Evolutionary conservation across 2,888 invertebrate genomes (phyloP).

Genomic region (Meghimatium bilineatum): DNA sequence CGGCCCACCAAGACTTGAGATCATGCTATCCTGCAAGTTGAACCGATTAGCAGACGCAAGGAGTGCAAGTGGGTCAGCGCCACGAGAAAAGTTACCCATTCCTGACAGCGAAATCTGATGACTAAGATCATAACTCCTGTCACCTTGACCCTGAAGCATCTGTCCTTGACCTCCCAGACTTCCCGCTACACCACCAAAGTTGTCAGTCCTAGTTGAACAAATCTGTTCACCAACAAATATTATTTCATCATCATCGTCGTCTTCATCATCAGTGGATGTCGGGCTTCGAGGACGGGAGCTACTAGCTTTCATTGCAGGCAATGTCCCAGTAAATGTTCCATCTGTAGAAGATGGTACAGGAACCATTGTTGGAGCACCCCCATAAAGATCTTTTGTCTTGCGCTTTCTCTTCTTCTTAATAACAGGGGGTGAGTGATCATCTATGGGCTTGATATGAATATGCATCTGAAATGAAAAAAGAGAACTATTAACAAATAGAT

Average conservation of each 20-base stretch:
- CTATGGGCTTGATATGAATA: conserved; percentile 59
- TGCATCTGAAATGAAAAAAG: conserved; percentile 56
- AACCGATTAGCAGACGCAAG: conserved; percentile 47
- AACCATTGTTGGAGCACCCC: conserved; percentile 54
- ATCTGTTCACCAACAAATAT: conserved; percentile 52
- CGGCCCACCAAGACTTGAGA: conserved; percentile 22
- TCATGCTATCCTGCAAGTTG: conserved; percentile 47
- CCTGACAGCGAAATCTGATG: conserved; percentile 43
- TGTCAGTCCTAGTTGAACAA: conserved; percentile 39
- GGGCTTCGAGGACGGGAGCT: conserved; percentile 39
- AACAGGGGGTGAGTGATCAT: conserved; percentile 44
- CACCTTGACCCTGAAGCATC: conserved; percentile 49
- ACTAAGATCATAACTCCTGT: conserved; percentile 29
- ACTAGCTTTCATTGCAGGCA: conserved; percentile 30
- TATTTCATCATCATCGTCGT: conserved; percentile 46
- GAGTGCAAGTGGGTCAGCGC: conserved; percentile 42
- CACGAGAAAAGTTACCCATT: conserved; percentile 43
- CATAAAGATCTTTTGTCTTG: conserved; percentile 51
- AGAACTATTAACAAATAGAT: too few species aligned
- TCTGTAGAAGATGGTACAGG: conserved; percentile 49
- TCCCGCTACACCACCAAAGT: conserved; percentile 34
- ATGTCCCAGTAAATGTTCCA: conserved; percentile 1
- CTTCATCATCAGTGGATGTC: conserved; percentile 45
- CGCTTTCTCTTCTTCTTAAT: conserved; percentile 52
- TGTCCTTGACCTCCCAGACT: conserved; percentile 43